Percentiles rank a stretch among this genome's conserved stretches.
These are phyloP conservation scores for Drosophila mauritiana DNA, from an alignment of 1,140 invertebrate genomes.

Conservation along the genomic window DNA sequence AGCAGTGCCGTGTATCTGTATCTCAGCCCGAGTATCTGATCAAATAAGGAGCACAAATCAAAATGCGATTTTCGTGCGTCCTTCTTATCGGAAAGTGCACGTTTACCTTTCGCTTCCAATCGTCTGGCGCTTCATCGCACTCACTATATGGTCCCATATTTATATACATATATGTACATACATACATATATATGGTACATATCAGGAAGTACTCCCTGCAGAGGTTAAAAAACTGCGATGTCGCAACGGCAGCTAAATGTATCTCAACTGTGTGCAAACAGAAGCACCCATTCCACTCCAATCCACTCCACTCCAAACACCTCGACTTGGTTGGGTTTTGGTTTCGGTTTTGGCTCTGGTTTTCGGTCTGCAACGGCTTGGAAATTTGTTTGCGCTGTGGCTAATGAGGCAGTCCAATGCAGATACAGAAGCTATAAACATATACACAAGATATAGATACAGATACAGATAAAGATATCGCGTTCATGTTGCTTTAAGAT, in stretches of 20 bases:
- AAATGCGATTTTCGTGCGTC: slow-evolving; percentile 76
- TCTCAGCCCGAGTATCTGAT: slow-evolving; percentile 50
- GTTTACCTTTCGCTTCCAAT: slow-evolving; percentile 61
- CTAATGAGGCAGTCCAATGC: slow-evolving; percentile 72
- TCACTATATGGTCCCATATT: background rate
- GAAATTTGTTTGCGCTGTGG: slow-evolving; percentile 74
- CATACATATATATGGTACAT: slow-evolving; percentile 12
- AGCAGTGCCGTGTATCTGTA: slow-evolving; percentile 39
- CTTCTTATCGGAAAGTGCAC: slow-evolving; percentile 60
- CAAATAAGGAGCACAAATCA: slow-evolving; percentile 75
- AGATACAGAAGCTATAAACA: slow-evolving; percentile 55
- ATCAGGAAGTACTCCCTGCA: slow-evolving; percentile 42
- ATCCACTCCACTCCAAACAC: slow-evolving; percentile 7
- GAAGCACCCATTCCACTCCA: slow-evolving; percentile 55
- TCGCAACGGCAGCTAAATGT: slow-evolving; percentile 68
- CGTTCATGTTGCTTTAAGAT: slow-evolving; percentile 9
- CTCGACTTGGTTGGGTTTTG: slow-evolving; percentile 28
- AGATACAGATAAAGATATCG: background rate
- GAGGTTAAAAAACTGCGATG: slow-evolving; percentile 73
- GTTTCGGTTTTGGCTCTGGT: slow-evolving; percentile 12
- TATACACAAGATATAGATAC: slow-evolving; percentile 22
- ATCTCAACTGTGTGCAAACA: slow-evolving; percentile 70
- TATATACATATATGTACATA: background rate
- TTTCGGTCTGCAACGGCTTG: slow-evolving; percentile 45
- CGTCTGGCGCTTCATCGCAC: slow-evolving; percentile 50